Base-by-base conservation (phyloP, 2,797 vertebrate species). In the Sebastes taczanowskii region DNA sequence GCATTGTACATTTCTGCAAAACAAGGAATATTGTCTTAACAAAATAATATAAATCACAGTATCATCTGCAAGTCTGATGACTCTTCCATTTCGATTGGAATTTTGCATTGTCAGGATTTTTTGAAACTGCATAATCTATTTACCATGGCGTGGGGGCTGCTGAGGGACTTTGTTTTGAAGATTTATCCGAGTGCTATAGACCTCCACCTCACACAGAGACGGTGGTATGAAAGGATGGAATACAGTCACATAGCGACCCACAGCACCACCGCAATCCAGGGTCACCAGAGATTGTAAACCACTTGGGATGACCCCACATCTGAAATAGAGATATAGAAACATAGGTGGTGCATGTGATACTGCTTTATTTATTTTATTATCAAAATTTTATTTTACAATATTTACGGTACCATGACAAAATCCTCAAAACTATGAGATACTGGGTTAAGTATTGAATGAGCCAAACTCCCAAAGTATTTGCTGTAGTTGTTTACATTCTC, bases 231-330 rank as follows among this genome's bases (percentile, higher is more conserved):
- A 16, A 11, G 62, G 58, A 35, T 63, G 74, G 11, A 42, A 22
- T 3, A 85, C 35, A 9, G 71, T 82, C 35, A 82, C 83, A 27
- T 58, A 75, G n/a, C 75, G 75, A 35, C 83, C 83, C 32, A 67
- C 32, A 14, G 52, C 16, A n/a, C 79, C 71, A n/a, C 71, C 56
- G 3, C 79, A 85, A 22, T 78, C 70, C 18, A 81, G 3, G 7
- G 66, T 66, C 61, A 71, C 10, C n/a, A 49, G 16, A 38, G 9
- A 38, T 0, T 20, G 2, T 9, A 16, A 34, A 30, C 6, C 22
- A 20, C 16, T 65, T 34, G 16, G 2, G 29, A 38, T 9, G 16
- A 25, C 3, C 7, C 0, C 1, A 67, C 83, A 85, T 0, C 83
- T 81, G 38, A 61, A 66, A 64, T 2, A 60, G 20, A 42, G 11